Evolutionary conservation across 2,888 invertebrate species (phyloP), one percentile per base, ranked within the genome.

Genomic region (Mythimna impura): DNA sequence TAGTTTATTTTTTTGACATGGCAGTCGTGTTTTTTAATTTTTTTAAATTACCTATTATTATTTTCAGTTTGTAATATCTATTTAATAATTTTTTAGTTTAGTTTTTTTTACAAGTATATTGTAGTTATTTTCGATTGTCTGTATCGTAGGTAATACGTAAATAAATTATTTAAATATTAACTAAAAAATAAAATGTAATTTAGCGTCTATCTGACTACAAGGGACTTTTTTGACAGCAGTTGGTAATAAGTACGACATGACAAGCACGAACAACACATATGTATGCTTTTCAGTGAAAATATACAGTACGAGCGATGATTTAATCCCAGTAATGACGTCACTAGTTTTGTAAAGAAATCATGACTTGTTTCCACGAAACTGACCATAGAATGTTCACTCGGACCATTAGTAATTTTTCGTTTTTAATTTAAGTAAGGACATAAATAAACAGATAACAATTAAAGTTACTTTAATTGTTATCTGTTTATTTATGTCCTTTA

Each of bases 381-480:
- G 12, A 34, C 40, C 30, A 30, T 17, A 25, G 14, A 9, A 9
- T 52, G 20, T n/a, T n/a, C n/a, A 34, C 12, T 50, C 20, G 5
- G 6, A 17, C 14, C 22, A 3, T n/a, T n/a, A 43, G n/a, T 71
- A 3, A 43, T 36, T 17, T 60, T 43, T 7, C 30, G 12, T 25
- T 71, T 72, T 34, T 20, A 43, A 20, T 20, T 47, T 47, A 47
- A 47, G 17, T 47, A 17, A n/a, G n/a, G n/a, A n/a, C n/a, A n/a
- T n/a, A n/a, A n/a, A n/a, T n/a, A n/a, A n/a, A n/a, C n/a, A n/a
- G n/a, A n/a, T n/a, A n/a, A n/a, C n/a, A n/a, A n/a, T n/a, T n/a
- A n/a, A n/a, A n/a, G 17, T 34, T 17, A 50, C 20, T 25, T 67
- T 71, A 50, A 73, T 60, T 64, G 43, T 57, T 73, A 30, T 75